Percentiles rank a stretch among this genome's conserved stretches.
phyloP scores from a whole-genome alignment of 2,113 vertebrate genomes.

The Perognathus longimembris region DNA sequence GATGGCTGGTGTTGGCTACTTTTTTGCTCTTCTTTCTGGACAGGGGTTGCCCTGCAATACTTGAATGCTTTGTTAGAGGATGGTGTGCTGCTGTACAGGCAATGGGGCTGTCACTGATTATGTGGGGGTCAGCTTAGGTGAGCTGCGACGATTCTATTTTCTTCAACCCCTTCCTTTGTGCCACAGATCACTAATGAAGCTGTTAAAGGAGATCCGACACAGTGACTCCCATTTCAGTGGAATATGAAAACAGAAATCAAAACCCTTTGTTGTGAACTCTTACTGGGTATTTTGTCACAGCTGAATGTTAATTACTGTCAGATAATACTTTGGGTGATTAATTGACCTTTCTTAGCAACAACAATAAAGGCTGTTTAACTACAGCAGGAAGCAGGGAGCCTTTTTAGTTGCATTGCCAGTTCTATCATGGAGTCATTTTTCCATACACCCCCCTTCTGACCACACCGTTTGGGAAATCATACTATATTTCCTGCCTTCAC shows the following conservation, averaged over 20 bases:
- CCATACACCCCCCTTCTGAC: not conserved
- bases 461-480: not conserved
- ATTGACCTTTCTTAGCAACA: conserved; percentile 83
- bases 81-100: accelerated
- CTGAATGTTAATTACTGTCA: conserved; percentile 88
- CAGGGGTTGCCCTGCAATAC: not conserved
- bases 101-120: conserved; percentile 10
- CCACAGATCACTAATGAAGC: conserved; percentile 42
- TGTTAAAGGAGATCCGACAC: conserved; percentile 28
- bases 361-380: conserved; percentile 85
- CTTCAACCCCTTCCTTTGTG: not conserved
- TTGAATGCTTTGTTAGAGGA: not conserved
- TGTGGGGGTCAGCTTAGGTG: not conserved
- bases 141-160: conserved; percentile 14
- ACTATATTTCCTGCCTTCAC: not conserved
- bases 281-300: conserved; percentile 77
- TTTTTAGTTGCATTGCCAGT: conserved; percentile 40
- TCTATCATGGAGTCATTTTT: conserved; percentile 28
- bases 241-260: conserved; percentile 68
- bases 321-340: conserved; percentile 84
- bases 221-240: conserved; percentile 14
- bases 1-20: not conserved
- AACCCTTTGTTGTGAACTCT: conserved; percentile 72
- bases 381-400: conserved; percentile 57
- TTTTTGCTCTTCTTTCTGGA: not conserved